Percentiles rank a stretch among this genome's conserved stretches.
phyloP scores from a whole-genome alignment of 2,113 vertebrate species.

The Myotis davidii region DNA sequence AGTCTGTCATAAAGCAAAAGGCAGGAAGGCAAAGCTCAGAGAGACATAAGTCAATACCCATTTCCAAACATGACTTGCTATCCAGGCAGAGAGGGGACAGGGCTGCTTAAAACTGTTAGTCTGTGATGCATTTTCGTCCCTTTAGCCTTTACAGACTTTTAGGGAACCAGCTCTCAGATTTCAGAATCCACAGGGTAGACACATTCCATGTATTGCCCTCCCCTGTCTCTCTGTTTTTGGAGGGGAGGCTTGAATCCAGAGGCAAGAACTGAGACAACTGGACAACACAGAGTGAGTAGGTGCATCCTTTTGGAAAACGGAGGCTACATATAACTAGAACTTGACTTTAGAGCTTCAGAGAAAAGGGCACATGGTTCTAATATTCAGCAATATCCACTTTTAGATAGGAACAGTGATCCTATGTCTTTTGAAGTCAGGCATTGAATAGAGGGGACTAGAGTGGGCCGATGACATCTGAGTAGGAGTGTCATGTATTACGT shows the following conservation, averaged over 20 bases:
- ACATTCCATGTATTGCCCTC: background rate
- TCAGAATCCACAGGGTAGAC: background rate
- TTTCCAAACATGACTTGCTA: background rate
- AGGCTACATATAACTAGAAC: background rate
- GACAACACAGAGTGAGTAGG: background rate
- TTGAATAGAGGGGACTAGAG: background rate
- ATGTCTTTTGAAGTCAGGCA: background rate
- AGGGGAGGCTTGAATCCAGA: background rate
- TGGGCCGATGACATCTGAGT: background rate
- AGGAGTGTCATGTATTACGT: background rate
- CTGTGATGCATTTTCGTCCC: background rate
- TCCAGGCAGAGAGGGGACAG: no score
- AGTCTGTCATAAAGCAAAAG: background rate
- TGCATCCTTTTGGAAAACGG: background rate
- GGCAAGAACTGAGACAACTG: background rate
- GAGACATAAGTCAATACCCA: background rate
- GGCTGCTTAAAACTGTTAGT: background rate
- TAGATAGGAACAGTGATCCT: background rate
- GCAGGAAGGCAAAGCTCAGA: background rate
- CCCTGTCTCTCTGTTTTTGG: background rate
- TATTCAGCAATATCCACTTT: background rate
- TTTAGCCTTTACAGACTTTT: background rate
- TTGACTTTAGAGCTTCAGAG: background rate
- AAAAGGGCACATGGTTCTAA: background rate
- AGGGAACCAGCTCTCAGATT: background rate